phyloP scores from a whole-genome alignment of 2,113 vertebrate genomes.

The Thunnus thynnus region DNA sequence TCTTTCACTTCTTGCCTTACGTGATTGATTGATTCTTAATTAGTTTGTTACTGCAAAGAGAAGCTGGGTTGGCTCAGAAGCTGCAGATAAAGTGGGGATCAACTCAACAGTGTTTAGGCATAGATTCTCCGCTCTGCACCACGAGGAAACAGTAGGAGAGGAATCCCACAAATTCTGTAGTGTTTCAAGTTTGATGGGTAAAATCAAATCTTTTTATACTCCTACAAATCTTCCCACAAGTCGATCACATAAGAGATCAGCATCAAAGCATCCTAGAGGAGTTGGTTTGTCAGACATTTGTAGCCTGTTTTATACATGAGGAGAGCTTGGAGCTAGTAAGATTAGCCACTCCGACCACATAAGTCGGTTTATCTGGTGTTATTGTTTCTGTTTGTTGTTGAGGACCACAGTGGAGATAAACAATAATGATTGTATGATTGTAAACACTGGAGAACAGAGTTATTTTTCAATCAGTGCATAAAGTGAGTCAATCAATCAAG shows the following conservation, averaged over 20 bases:
- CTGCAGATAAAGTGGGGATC: background rate
- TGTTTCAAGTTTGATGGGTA: background rate
- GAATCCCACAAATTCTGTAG: no score
- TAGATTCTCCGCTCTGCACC: background rate
- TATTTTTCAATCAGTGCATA: background rate
- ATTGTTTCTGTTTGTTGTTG: background rate
- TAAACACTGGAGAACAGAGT: background rate
- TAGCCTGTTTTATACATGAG: background rate
- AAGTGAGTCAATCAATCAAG: background rate
- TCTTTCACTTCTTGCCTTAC: background rate
- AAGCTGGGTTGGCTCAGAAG: background rate
- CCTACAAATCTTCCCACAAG: no score
- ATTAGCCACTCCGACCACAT: background rate
- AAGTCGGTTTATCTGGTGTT: background rate
- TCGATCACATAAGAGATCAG: background rate
- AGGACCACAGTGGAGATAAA: slow-evolving; percentile 12
- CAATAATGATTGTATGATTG: background rate
- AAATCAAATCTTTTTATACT: background rate
- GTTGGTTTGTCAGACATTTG: background rate
- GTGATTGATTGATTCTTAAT: background rate
- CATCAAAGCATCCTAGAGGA: background rate
- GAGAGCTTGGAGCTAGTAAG: background rate
- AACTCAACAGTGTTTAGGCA: background rate
- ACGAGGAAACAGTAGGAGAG: background rate
- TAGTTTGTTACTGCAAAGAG: background rate